phyloP scores from a whole-genome alignment of 2,888 invertebrate species.

The Drosophila niveifrons region DNA sequence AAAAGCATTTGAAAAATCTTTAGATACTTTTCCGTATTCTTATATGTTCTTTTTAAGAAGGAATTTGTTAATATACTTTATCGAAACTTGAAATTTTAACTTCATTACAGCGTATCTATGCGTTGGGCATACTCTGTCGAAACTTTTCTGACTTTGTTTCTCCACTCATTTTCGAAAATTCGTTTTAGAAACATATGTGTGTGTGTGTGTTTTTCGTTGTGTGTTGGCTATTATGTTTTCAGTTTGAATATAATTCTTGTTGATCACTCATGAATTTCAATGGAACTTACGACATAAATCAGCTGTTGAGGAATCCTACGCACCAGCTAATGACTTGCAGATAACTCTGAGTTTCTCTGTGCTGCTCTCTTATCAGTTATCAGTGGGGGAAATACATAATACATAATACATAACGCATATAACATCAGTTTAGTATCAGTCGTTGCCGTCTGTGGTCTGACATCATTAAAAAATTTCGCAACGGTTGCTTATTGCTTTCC shows the following conservation, averaged over 20 bases:
- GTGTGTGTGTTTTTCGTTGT: conserved; percentile 10
- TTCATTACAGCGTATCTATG: conserved; percentile 25
- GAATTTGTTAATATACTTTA: too few species aligned
- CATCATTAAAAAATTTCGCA: conserved; percentile 58
- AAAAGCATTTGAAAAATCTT: too few species aligned
- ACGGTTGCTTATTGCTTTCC: conserved; percentile 47
- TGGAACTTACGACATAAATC: conserved; percentile 77
- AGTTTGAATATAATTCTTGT: conserved; percentile 57
- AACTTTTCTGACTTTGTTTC: conserved; percentile 13
- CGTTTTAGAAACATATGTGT: conserved; percentile 28
- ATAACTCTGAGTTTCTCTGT: conserved; percentile 21
- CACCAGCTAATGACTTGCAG: conserved; percentile 55
- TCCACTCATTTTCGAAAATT: conserved; percentile 31
- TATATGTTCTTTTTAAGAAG: too few species aligned
- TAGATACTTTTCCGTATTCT: too few species aligned
- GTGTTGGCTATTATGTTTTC: conserved; percentile 60
- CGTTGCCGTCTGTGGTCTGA: conserved; percentile 35
- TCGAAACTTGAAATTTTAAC: too few species aligned
- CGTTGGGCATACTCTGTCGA: background rate
- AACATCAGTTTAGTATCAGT: conserved; percentile 28
- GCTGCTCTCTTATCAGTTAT: conserved; percentile 16
- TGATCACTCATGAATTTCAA: conserved; percentile 74
- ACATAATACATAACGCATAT: too few species aligned
- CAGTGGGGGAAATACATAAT: background rate
- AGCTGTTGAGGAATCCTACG: conserved; percentile 59